A percentile compares a stretch with the other conserved stretches of the same genome.
These are phyloP conservation scores for Formica selysi DNA, from an alignment of 1,140 invertebrate species.

Conservation along the genomic window DNA sequence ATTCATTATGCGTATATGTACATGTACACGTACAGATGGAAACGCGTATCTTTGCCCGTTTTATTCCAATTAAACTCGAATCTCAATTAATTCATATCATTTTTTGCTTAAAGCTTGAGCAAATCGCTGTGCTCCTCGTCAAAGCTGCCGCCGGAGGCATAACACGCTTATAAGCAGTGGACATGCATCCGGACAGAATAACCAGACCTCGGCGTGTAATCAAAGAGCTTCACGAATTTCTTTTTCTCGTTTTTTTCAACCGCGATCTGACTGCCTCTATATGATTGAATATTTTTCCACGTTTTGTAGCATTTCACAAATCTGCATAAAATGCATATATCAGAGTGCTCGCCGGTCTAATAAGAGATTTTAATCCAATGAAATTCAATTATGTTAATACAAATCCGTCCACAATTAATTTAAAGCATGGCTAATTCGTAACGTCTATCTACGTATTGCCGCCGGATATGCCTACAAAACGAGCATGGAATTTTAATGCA, in stretches of 20 bases:
- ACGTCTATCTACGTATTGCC: background rate
- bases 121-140: constrained; percentile 35
- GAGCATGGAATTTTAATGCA: constrained; percentile 29
- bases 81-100: constrained; percentile 58
- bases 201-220: constrained; percentile 46
- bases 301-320: constrained; percentile 35
- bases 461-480: constrained; percentile 1
- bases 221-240: constrained; percentile 33
- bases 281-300: constrained; percentile 49
- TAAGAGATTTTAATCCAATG: constrained; percentile 52
- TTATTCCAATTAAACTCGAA: constrained; percentile 60
- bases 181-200: constrained; percentile 47
- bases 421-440: background rate
- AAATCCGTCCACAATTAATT: constrained; percentile 34
- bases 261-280: constrained; percentile 30
- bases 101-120: constrained; percentile 49
- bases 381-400: constrained; percentile 58
- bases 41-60: constrained; percentile 34
- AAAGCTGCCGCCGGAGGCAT: constrained; percentile 45
- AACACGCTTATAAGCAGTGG: constrained; percentile 56
- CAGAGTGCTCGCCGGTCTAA: constrained; percentile 26
- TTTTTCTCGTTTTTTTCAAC: constrained; percentile 35
- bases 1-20: constrained; percentile 25
- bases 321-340: constrained; percentile 51
- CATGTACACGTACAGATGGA: constrained; percentile 7